Evolutionary conservation across 2,113 vertebrate genomes (phyloP).

Genomic region (Syngnathus scovelli): DNA sequence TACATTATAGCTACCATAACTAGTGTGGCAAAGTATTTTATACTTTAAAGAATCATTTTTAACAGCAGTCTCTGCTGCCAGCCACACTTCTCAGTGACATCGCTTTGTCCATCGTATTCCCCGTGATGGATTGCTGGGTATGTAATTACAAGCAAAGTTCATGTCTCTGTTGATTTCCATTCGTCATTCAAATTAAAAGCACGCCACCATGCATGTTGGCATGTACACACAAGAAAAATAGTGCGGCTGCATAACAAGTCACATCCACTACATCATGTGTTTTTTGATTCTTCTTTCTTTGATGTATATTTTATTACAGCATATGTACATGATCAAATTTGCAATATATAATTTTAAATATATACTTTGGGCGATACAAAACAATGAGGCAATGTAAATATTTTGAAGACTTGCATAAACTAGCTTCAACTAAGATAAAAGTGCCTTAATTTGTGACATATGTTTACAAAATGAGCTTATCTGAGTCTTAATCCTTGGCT

Average conservation of each 20-base stretch:
- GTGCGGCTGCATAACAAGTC: neutral
- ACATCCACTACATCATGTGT: neutral
- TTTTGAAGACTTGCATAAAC: no score
- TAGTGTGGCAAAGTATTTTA: no score
- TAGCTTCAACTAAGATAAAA: no score
- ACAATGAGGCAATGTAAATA: no score
- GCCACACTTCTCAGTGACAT: neutral
- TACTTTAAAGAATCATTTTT: neutral
- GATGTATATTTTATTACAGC: neutral
- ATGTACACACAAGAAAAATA: neutral
- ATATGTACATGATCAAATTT: neutral
- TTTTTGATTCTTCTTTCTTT: neutral
- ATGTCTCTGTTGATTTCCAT: slow-evolving; percentile 2
- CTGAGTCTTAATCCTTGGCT: slow-evolving; percentile 14
- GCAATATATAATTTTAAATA: no score
- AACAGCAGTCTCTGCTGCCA: no score
- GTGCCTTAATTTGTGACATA: slow-evolving; percentile 25
- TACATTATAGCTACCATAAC: neutral
- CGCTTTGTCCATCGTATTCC: neutral
- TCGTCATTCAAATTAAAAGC: neutral
- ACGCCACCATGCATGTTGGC: neutral
- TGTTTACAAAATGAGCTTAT: slow-evolving; percentile 22
- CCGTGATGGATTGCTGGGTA: neutral
- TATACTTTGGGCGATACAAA: no score
- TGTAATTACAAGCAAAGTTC: slow-evolving; percentile 1